Percentiles rank a stretch among this genome's conserved stretches.
Evolutionary conservation across 1,140 invertebrate genomes (phyloP).

Genomic region (Panonychus citri): DNA sequence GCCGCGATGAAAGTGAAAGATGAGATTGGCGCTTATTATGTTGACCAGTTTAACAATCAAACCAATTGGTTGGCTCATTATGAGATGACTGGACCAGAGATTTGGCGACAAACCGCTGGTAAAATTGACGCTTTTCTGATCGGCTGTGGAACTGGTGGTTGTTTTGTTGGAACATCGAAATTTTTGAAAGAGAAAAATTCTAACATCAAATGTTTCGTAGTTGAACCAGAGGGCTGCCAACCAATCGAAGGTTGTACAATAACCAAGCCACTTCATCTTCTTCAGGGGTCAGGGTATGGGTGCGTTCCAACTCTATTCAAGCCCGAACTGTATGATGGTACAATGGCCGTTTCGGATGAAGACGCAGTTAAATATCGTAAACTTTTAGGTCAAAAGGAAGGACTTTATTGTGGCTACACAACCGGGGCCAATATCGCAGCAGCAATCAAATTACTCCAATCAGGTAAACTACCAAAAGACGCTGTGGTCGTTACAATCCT

Average conservation of each 20-base stretch:
- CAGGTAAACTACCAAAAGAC: constrained; percentile 3
- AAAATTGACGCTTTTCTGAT: constrained; percentile 15
- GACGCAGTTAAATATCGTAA: constrained; percentile 8
- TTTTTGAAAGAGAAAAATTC: constrained; percentile 11
- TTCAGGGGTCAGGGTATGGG: constrained; percentile 8
- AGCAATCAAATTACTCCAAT: constrained; percentile 5
- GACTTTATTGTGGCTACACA: constrained; percentile 6
- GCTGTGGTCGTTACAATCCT: constrained; percentile 7
- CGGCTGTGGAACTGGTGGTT: constrained; percentile 17
- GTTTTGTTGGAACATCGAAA: constrained; percentile 5
- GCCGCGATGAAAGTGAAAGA: neutral
- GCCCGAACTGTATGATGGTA: neutral
- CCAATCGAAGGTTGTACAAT: constrained; percentile 1
- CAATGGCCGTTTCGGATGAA: constrained; percentile 6
- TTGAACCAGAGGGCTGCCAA: constrained; percentile 6
- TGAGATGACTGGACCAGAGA: constrained; percentile 28
- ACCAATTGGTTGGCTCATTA: constrained; percentile 8
- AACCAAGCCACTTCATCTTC: constrained; percentile 7
- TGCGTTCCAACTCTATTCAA: constrained; percentile 4
- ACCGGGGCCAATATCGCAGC: constrained; percentile 8
- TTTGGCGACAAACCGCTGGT: constrained; percentile 26
- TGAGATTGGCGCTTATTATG: constrained; percentile 2
- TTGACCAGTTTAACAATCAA: constrained; percentile 1
- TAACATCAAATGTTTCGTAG: constrained; percentile 2
- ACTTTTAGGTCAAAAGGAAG: constrained; percentile 5